Evolutionary conservation across 1,140 invertebrate species (phyloP).

Genomic region (Drosophila kohkoa): DNA sequence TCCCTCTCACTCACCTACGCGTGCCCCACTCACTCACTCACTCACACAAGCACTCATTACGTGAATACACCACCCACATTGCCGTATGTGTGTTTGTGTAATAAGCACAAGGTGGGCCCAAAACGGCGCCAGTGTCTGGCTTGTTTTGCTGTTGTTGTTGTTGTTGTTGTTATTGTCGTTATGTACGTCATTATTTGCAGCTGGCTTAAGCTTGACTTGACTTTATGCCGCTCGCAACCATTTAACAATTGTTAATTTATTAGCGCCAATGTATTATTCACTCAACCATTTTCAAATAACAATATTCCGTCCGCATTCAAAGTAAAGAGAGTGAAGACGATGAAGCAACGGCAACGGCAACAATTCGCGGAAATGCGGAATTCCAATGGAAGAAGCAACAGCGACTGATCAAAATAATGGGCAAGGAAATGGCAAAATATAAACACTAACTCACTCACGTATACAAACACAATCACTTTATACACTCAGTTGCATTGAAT

Average conservation of each 20-base stretch:
- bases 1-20: slow-evolving; percentile 26
- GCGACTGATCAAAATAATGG: slow-evolving; percentile 47
- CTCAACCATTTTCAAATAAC: neutral
- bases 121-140: slow-evolving; percentile 61
- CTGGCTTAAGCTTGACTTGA: slow-evolving; percentile 12
- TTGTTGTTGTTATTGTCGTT: too few relatives aligned
- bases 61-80: slow-evolving; percentile 22
- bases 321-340: neutral
- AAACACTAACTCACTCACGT: slow-evolving; percentile 32
- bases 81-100: slow-evolving; percentile 9
- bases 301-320: slow-evolving; percentile 30
- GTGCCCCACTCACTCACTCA: slow-evolving; percentile 37
- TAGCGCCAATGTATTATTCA: slow-evolving; percentile 18
- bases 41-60: slow-evolving; percentile 8
- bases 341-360: slow-evolving; percentile 32
- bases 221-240: slow-evolving; percentile 29
- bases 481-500: slow-evolving; percentile 4
- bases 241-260: slow-evolving; percentile 69
- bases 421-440: slow-evolving; percentile 41
- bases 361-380: slow-evolving; percentile 75
- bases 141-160: neutral
- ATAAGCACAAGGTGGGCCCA: slow-evolving; percentile 58
- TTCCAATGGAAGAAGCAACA: slow-evolving; percentile 56
- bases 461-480: slow-evolving; percentile 9
- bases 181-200: slow-evolving; percentile 37